Evolutionary conservation across 2,888 invertebrate species (phyloP), one percentile per base, ranked within the genome.

Genomic region (Diplazon laetatorius): DNA sequence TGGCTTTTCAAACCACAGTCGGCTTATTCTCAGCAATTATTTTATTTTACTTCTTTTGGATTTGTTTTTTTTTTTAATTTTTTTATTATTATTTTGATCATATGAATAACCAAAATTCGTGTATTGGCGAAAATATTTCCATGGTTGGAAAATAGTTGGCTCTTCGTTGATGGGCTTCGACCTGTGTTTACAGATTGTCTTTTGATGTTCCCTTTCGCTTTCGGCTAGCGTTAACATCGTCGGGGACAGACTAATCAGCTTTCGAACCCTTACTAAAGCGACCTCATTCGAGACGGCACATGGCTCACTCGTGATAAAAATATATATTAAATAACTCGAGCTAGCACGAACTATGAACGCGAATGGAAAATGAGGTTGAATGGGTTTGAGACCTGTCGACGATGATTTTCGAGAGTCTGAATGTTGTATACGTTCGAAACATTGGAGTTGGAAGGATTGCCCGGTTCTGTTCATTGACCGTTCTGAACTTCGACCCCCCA

Each of bases 231-330:
- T n/a, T 22, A 37, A 20, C 35, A 37, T 48, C 14, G 37, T 37
- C 50, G 10, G n/a, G n/a, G 50, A 39, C n/a, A 16, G 2, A 37
- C 39, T 65, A 65, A 65, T 46, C 20, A 52, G 65, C 65, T 65
- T 50, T 65, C n/a, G 65, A 65, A 65, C 50, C 65, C 65, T 50
- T 39, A 65, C 50, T 39, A 20, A 35, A 20, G 20, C 22, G 65
- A 65, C 22, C 65, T 50, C 50, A 37, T 25, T 52, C 12, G n/a
- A n/a, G n/a, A n/a, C 16, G n/a, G 9, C n/a, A 14, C 22, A 50
- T 22, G 22, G 10, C 37, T 25, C 50, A 37, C 46, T 39, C 39
- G n/a, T 50, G 2, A 65, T 50, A n/a, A n/a, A n/a, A n/a, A n/a
- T n/a, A n/a, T n/a, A 50, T 65, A 65, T 65, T 50, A 14, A 39